Evolutionary conservation across 2,113 vertebrate genomes (phyloP).

Genomic region (Brachirus orientalis): DNA sequence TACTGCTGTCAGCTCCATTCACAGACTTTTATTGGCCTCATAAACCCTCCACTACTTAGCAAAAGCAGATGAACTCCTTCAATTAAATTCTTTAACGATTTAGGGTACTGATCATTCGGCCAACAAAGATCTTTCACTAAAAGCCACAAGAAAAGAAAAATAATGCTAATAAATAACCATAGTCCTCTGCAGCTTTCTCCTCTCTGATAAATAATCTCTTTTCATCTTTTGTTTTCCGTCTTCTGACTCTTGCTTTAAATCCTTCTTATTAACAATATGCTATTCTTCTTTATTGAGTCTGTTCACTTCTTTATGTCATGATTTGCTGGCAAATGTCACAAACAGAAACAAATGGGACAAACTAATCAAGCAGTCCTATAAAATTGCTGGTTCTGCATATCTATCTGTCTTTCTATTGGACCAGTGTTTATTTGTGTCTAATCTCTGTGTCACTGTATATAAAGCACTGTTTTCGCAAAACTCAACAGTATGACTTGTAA

Average conservation of each 20-base stretch:
- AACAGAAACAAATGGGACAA: too few species aligned
- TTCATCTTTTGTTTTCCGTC: not conserved
- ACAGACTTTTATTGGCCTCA: slow-evolving; percentile 22
- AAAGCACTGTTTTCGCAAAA: slow-evolving; percentile 15
- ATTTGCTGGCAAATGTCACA: too few species aligned
- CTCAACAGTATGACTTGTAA: too few species aligned
- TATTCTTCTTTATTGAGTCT: slow-evolving; percentile 11
- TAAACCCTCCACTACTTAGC: not conserved
- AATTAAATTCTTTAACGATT: slow-evolving; percentile 3
- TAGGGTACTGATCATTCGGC: too few species aligned
- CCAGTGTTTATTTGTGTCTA: slow-evolving; percentile 13
- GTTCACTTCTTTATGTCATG: not conserved
- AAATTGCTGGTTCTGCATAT: not conserved
- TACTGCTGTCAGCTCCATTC: not conserved
- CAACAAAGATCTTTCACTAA: not conserved
- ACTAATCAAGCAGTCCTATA: too few species aligned
- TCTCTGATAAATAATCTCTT: not conserved
- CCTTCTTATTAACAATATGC: not conserved
- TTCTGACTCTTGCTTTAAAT: not conserved
- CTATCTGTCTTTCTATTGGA: not conserved
- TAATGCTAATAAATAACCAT: not conserved
- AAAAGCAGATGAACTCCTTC: not conserved
- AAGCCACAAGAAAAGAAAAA: not conserved
- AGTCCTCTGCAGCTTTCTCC: not conserved
- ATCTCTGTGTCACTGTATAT: not conserved